These are phyloP conservation scores for Stictocephala bisonia DNA, from an alignment of 2,888 invertebrate genomes.

Conservation along the genomic window DNA sequence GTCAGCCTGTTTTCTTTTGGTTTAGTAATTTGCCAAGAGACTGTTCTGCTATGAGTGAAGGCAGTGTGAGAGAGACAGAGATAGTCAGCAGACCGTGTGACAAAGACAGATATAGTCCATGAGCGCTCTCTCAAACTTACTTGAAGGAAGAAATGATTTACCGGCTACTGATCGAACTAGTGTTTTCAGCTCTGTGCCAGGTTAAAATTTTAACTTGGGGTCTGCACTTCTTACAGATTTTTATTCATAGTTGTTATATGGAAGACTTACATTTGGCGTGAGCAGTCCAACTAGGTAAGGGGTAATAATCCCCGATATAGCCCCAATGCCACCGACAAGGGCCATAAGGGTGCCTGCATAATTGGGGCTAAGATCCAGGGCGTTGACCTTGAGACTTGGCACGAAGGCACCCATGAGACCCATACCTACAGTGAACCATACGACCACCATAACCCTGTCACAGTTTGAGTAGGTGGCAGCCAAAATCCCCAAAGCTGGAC, in stretches of 20 bases:
- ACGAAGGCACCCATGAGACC: slow-evolving; percentile 77
- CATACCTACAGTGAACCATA: slow-evolving; percentile 75
- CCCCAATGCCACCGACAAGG: slow-evolving; percentile 73
- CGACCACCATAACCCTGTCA: slow-evolving; percentile 70
- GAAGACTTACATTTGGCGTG: slow-evolving; percentile 67
- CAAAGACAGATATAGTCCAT: no score
- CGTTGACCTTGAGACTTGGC: slow-evolving; percentile 77
- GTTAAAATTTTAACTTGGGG: no score
- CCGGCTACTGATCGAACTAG: no score
- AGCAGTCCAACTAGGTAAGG: slow-evolving; percentile 72
- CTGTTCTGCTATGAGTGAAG: no score
- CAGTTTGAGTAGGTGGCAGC: slow-evolving; percentile 66
- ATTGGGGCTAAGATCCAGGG: slow-evolving; percentile 74
- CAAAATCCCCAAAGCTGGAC: slow-evolving; percentile 59
- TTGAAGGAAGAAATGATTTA: no score
- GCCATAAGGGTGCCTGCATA: slow-evolving; percentile 75
- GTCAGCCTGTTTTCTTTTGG: no score
- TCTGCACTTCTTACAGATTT: no score
- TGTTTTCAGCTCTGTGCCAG: no score
- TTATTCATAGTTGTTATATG: background rate
- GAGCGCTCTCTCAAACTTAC: no score
- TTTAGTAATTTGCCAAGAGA: no score
- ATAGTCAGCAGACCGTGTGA: no score
- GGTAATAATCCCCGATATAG: slow-evolving; percentile 71
- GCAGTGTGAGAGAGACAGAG: no score